Conservation (phyloP, 2,797 vertebrate genomes). For the Todus mexicanus region DNA sequence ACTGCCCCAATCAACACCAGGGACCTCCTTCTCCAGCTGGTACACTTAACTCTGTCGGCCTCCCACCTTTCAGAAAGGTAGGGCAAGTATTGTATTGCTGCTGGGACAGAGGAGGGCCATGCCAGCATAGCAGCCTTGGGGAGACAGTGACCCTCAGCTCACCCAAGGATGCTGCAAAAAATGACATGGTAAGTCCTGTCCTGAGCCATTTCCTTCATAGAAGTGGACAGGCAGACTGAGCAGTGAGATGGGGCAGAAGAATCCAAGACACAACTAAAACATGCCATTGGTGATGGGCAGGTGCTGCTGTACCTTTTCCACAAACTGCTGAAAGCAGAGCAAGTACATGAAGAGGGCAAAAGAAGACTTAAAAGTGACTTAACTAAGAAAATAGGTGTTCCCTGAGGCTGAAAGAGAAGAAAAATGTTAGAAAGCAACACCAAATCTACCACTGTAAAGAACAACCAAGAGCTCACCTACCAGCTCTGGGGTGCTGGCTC, state of each 20-base stretch:
- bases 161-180: not conserved
- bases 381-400: not conserved
- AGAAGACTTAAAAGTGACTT: not conserved
- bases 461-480: not conserved
- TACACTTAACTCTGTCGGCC: not conserved
- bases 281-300: rapidly evolving
- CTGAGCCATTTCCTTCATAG: not conserved
- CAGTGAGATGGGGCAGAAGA: rapidly evolving
- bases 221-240: not conserved
- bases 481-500: rapidly evolving
- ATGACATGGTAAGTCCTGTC: rapidly evolving
- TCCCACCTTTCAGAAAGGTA: not conserved
- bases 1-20: not conserved
- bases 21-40: not conserved
- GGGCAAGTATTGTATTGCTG: rapidly evolving
- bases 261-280: not conserved
- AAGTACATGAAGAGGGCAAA: not conserved
- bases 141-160: not conserved
- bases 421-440: not conserved
- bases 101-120: not conserved
- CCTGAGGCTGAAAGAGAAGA: not conserved
- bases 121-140: not conserved
- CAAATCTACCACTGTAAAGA: not conserved
- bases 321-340: not conserved
- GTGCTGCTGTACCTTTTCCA: not conserved